These are phyloP conservation scores for Riparia riparia DNA, from an alignment of 2,113 vertebrate genomes.

Conservation along the genomic window DNA sequence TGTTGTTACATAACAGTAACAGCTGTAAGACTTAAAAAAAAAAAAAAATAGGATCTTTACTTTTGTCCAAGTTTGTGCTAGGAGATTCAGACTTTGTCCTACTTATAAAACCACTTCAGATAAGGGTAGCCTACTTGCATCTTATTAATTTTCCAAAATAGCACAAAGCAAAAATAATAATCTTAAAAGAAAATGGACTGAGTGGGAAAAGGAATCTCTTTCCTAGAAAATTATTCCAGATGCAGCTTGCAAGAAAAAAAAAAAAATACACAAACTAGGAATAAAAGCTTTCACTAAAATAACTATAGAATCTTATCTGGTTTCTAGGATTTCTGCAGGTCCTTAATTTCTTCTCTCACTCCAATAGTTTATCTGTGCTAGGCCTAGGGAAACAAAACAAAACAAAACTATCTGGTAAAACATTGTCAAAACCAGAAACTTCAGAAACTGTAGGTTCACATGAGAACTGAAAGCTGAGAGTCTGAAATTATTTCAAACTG, in stretches of 20 bases:
- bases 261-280: neutral
- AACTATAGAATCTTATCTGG: neutral
- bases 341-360: neutral
- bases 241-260: neutral
- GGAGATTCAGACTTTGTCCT: slow-evolving; percentile 60
- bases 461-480: neutral
- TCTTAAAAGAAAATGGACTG: neutral
- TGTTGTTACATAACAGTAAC: slow-evolving; percentile 19
- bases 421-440: neutral
- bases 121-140: slow-evolving; percentile 70
- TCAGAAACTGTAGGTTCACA: neutral
- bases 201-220: slow-evolving; percentile 1
- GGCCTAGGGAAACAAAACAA: neutral
- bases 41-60: neutral
- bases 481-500: neutral
- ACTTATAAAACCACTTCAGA: slow-evolving; percentile 54
- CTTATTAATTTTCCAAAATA: slow-evolving; percentile 62
- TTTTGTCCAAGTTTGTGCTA: slow-evolving; percentile 30
- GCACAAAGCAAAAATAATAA: neutral
- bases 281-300: neutral
- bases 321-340: neutral
- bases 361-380: neutral
- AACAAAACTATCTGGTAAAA: neutral
- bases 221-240: slow-evolving; percentile 37
- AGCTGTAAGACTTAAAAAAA: neutral